Percentiles rank a stretch among this genome's conserved stretches.
phyloP scores from a whole-genome alignment of 2,113 vertebrate genomes.

The Plestiodon gilberti region DNA sequence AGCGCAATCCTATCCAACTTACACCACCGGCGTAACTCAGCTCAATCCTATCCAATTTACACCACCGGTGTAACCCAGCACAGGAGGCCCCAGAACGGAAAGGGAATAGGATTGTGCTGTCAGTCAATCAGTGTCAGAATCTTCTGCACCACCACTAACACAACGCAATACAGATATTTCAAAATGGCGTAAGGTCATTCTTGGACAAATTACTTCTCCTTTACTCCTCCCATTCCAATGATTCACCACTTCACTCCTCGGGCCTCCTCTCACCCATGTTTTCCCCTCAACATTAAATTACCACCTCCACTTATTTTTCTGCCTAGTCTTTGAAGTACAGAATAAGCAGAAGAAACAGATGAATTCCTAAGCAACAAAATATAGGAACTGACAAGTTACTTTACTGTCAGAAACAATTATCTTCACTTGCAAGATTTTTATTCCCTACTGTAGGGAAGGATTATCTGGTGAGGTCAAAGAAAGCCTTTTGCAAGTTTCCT shows the following conservation, averaged over 20 bases:
- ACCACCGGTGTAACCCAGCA: too few species aligned
- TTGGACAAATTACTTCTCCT: neutral
- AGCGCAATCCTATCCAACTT: too few species aligned
- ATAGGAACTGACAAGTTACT: neutral
- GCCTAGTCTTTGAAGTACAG: neutral
- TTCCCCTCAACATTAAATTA: neutral
- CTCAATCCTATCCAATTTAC: too few species aligned
- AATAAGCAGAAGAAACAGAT: neutral
- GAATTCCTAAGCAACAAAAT: neutral
- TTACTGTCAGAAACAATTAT: slow-evolving; percentile 33
- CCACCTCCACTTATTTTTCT: neutral
- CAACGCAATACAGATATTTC: neutral
- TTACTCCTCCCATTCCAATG: neutral
- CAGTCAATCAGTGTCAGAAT: neutral
- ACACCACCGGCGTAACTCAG: too few species aligned
- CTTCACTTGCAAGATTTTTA: neutral
- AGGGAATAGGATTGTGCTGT: too few species aligned
- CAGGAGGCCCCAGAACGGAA: too few species aligned
- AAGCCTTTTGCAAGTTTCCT: neutral
- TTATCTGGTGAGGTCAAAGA: slow-evolving; percentile 6
- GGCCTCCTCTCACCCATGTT: neutral
- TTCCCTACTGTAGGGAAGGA: neutral
- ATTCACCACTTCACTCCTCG: neutral
- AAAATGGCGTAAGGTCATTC: neutral
- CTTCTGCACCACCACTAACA: neutral